Evolutionary conservation across 2,113 vertebrate genomes (phyloP).

Genomic region (Theropithecus gelada): DNA sequence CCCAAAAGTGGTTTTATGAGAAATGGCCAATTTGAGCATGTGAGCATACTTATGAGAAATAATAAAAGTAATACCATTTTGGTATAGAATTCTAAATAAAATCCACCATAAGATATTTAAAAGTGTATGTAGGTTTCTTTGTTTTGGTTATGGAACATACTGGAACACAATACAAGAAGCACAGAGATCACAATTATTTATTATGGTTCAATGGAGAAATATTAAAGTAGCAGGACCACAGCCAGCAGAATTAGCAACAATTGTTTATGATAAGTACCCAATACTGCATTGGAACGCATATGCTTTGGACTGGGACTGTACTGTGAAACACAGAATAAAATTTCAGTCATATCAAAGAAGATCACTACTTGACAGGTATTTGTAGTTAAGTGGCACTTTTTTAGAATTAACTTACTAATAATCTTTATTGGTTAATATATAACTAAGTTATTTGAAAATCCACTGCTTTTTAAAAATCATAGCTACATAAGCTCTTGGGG

Average conservation of each 20-base stretch:
- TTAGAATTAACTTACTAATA: neutral
- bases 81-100: constrained; percentile 44
- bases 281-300: neutral
- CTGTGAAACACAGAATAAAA: neutral
- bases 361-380: neutral
- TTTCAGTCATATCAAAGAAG: neutral
- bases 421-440: neutral
- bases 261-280: neutral
- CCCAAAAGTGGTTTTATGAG: neutral
- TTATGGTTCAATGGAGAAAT: neutral
- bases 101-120: neutral
- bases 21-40: constrained; percentile 29
- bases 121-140: constrained; percentile 32
- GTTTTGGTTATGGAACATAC: constrained; percentile 33
- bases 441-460: constrained; percentile 9
- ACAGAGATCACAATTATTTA: constrained; percentile 42
- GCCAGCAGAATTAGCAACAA: constrained; percentile 25
- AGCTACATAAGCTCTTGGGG: neutral
- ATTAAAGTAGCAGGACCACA: neutral
- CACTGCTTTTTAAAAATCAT: neutral
- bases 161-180: constrained; percentile 40
- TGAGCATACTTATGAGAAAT: constrained; percentile 19
- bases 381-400: constrained; percentile 16
- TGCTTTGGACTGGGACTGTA: neutral
- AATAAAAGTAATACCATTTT: constrained; percentile 23